Base-by-base conservation (phyloP, 2,797 vertebrate species). In the Bucorvus abyssinicus region DNA sequence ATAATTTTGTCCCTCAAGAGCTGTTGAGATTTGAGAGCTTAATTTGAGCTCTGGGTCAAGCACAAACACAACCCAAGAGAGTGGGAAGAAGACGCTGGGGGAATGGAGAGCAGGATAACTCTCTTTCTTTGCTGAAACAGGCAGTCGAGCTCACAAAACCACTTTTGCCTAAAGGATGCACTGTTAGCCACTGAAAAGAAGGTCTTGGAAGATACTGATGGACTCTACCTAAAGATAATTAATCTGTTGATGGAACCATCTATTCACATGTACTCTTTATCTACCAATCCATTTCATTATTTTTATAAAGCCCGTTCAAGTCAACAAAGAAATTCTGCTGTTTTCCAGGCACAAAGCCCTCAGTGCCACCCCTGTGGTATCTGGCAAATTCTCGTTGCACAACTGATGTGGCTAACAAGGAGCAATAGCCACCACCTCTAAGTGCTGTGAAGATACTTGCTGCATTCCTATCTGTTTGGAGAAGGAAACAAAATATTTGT, bases 361-460 rank as follows among this genome's bases (percentile, higher is more conserved):
- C 44, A 45, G 34, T 24, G 38, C 30, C 14, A 27, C 21, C 15
- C 64, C 20, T 44, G 38, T 14, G 29, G 12, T 36, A 42, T 40
- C 64, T 75, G 71, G 52, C 6, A 65, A 83, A 38, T 64, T 61
- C 6, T 71, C 23, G 24, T 27, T 53, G 55, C 38, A 42, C 47
- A 30, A 1, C 4, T 53, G 60, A n/a, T 0, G 0, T 13, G 68
- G 38, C 17, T 67, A 60, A 15, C 2, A 59, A 50, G 24, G 26
- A 78, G 7, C 12, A 64, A 49, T 16, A 84, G 1, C 29, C 63
- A 21, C 30, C 47, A 57, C 6, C 2, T 71, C 18, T 56, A 36
- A 61, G 26, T 3, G 4, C 36, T 32, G 12, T 17, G 16, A 45
- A 71, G 29, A 12, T 34, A 55, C 65, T 90, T 59, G 7, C 18